Evolutionary conservation across 2,113 vertebrate genomes (phyloP), one percentile per base, ranked within the genome.

Genomic region (Dascyllus trimaculatus): DNA sequence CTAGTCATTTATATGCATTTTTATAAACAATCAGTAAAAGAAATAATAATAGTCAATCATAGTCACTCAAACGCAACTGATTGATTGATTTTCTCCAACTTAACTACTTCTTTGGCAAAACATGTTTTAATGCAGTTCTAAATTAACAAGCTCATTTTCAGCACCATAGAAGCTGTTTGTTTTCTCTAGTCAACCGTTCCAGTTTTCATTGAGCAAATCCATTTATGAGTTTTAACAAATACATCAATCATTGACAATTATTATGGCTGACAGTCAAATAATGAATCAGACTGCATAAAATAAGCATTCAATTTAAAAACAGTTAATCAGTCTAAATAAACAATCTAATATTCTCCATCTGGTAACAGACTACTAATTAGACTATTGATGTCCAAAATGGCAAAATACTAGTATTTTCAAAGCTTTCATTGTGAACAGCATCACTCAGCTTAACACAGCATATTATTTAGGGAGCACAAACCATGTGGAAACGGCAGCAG

Each of bases 401-500:
- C 4, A 5, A 5, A 29, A 15, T 11, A 51, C 5, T 9, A n/a
- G 5, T 14, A 29, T 40, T 62, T 58, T 19, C 11, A 57, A 70
- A 71, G 58, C 29, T n/a, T 15, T 60, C 2, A 10, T 35, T 40
- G 38, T 71, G 60, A 74, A 63, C 51, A 67, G 25, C 1, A 21
- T 61, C 43, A 46, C 24, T 61, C 45, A 4, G 22, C 53, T 54
- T 25, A 17, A 49, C 62, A 71, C 25, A 48, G 15, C 26, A 51
- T 64, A 51, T 83, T 2, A 1, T 67, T 59, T 4, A 68, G 26
- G 57, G 25, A 66, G 57, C 21, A 73, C 45, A 53, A 64, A 71
- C 49, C 73, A 56, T 75, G 65, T 74, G 17, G 24, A 71, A 62
- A 38, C 15, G 21, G 61, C 49, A 62, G 71, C 61, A 17, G 51